Conservation (phyloP, 2,888 invertebrate genomes). For the Panzeria rudis region DNA sequence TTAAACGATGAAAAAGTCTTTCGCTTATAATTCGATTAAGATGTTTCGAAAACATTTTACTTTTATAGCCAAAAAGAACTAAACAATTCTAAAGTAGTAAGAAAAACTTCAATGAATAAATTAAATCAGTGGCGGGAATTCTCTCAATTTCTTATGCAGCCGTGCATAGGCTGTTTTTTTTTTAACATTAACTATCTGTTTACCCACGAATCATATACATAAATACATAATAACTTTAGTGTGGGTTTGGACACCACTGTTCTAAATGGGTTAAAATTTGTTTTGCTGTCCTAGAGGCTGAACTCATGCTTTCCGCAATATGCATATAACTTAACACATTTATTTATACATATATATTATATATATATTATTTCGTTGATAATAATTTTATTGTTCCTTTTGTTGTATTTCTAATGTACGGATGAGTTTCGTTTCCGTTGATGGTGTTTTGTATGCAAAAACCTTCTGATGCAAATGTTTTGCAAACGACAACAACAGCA, state of each 20-base stretch:
- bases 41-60: background rate
- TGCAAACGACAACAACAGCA: conserved; percentile 37
- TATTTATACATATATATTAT: conserved; percentile 5
- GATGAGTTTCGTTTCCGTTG: conserved; percentile 67
- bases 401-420: conserved; percentile 59
- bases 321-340: background rate
- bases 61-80: background rate
- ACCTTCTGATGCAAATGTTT: conserved; percentile 52
- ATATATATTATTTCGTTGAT: conserved; percentile 45
- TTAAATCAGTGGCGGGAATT: no score
- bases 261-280: conserved; percentile 23
- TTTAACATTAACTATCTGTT: no score
- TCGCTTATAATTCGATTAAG: background rate
- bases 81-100: background rate
- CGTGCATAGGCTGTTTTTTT: no score
- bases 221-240: no score
- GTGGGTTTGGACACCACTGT: no score
- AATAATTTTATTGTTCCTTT: conserved; percentile 48
- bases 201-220: no score
- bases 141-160: no score
- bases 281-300: background rate
- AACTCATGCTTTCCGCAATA: background rate
- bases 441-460: conserved; percentile 63
- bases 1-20: no score
- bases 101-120: no score